phyloP scores from a whole-genome alignment of 1,140 invertebrate species.

The Drosophila punjabiensis region DNA sequence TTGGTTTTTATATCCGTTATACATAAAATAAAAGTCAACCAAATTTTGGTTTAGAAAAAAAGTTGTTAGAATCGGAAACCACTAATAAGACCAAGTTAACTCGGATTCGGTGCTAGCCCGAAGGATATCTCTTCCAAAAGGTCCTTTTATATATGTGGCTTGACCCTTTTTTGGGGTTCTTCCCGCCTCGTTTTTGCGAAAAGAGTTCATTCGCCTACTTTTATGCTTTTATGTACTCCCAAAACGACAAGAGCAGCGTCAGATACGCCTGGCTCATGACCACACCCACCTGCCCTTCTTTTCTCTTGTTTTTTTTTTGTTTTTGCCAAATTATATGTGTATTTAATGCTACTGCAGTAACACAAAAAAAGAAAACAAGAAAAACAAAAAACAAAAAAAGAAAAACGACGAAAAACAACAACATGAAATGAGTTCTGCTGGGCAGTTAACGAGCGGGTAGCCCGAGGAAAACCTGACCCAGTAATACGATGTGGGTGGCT shows the following conservation, averaged over 20 bases:
- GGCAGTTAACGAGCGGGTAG: conserved; percentile 49
- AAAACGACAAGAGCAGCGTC: conserved; percentile 24
- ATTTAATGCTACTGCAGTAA: conserved; percentile 59
- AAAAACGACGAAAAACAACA: conserved; percentile 11
- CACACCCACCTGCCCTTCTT: conserved; percentile 40
- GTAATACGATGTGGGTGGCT: conserved; percentile 44
- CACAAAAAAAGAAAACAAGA: conserved; percentile 20
- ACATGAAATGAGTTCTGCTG: conserved; percentile 36
- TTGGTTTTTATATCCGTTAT: not conserved
- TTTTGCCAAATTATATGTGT: conserved; percentile 63
- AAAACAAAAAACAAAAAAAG: conserved; percentile 6
- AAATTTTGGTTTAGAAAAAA: not conserved
- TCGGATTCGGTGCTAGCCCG: conserved; percentile 17
- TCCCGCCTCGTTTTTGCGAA: conserved; percentile 20
- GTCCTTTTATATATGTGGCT: conserved; percentile 31
- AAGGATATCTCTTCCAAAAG: conserved; percentile 7
- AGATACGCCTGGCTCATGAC: conserved; percentile 33
- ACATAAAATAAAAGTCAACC: not conserved
- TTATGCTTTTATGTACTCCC: conserved; percentile 52
- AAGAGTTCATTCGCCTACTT: conserved; percentile 69
- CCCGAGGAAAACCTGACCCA: conserved; percentile 36
- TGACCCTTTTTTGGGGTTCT: conserved; percentile 53
- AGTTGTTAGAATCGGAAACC: not conserved
- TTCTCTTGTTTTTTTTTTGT: not conserved
- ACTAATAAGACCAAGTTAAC: conserved; percentile 4